Percentiles rank a stretch among this genome's conserved stretches.
These are phyloP conservation scores for Lissonota sp. DNA, from an alignment of 2,888 invertebrate species.

Conservation along the genomic window DNA sequence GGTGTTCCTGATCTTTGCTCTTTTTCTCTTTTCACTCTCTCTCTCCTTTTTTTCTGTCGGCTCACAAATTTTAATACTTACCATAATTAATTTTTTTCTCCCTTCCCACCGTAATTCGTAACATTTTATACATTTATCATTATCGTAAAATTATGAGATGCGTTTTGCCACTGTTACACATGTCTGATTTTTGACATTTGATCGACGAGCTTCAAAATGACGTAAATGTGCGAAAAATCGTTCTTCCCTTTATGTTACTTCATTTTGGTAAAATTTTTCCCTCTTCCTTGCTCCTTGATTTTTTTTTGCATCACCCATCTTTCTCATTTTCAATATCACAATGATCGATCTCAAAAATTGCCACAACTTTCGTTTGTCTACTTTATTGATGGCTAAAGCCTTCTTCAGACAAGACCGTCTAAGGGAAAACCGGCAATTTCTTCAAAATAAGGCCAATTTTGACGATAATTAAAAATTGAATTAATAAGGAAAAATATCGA, in stretches of 20 bases:
- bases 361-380: slow-evolving; percentile 48
- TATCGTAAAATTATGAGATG: slow-evolving; percentile 47
- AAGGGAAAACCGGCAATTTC: slow-evolving; percentile 2
- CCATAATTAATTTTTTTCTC: slow-evolving; percentile 15
- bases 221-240: slow-evolving; percentile 24
- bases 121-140: slow-evolving; percentile 60
- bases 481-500: slow-evolving; percentile 7
- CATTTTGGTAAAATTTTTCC: slow-evolving; percentile 19
- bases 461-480: slow-evolving; percentile 20
- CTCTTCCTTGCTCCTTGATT: slow-evolving; percentile 6
- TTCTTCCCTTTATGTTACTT: not conserved
- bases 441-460: slow-evolving; percentile 14
- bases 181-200: slow-evolving; percentile 35
- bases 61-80: slow-evolving; percentile 22
- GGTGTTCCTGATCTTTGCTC: slow-evolving; percentile 34
- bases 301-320: not conserved
- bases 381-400: slow-evolving; percentile 47
- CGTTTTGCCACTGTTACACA: slow-evolving; percentile 18
- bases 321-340: not conserved
- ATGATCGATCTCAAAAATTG: slow-evolving; percentile 14
- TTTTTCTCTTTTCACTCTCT: slow-evolving; percentile 11
- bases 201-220: slow-evolving; percentile 16
- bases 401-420: slow-evolving; percentile 35
- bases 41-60: not conserved
- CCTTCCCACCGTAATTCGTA: slow-evolving; percentile 31